Evolutionary conservation across 2,888 invertebrate species (phyloP), one percentile per base, ranked within the genome.

Genomic region (Tenthredo scrophulariae): DNA sequence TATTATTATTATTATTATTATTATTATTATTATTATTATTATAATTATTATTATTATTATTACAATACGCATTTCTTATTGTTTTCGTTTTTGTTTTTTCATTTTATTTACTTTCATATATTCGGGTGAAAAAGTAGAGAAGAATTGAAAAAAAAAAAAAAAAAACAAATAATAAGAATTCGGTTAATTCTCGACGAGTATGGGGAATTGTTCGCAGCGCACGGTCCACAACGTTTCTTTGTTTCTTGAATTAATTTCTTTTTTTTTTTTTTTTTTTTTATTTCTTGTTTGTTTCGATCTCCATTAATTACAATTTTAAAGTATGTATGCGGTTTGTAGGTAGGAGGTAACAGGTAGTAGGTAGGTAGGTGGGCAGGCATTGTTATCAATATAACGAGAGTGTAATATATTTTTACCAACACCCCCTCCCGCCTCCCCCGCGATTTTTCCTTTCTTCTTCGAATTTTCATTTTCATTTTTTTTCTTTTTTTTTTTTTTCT

Each of bases 171-270:
- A 40, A n/a, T n/a, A 33, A 33, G 5, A 72, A 2, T 13, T 40
- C 2, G 9, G 22, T 37, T 67, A 46, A 50, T 91, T 91, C 91
- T 91, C 91, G 89, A 90, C 91, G 88, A 90, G 91, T 91, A 90
- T 91, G 90, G 90, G 91, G 89, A 89, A 91, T 90, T 91, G 91
- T 91, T 91, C 91, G 91, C 90, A 91, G 90, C 89, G 91, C 91
- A 91, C 89, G 90, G 89, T 91, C 88, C 90, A 89, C 89, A 88
- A 65, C 65, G 74, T 84, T 29, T 37, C 13, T 54, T 72, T 2
- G 5, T 54, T 54, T 70, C 0, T 13, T 33, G 4, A 15, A 26
- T 84, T 72, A 58, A 58, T 15, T 50, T 26, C 10, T 1, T 37
- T 10, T 37, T 4, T 37, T 50, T 46, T 43, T 46, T 22, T 40